A percentile compares a stretch with the other conserved stretches of the same genome.
Conservation (phyloP, 2,797 vertebrate species). For the Brachyalestes nurse region DNA sequence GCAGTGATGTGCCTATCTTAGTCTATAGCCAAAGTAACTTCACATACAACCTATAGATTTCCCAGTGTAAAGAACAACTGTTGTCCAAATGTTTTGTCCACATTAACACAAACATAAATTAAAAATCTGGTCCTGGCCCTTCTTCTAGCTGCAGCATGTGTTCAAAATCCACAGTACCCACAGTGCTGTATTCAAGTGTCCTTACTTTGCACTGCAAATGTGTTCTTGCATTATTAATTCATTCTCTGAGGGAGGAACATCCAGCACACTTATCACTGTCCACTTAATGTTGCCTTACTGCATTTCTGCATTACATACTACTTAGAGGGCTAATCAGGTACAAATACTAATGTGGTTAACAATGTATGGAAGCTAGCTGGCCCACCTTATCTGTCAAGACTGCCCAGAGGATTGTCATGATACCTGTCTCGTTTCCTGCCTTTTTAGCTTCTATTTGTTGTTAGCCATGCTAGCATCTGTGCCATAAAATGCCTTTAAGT, state of each 20-base stretch:
- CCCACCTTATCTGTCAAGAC: neutral
- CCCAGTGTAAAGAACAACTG: neutral
- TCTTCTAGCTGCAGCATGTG: slow-evolving; percentile 28
- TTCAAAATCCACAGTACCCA: slow-evolving; percentile 18
- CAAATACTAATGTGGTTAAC: slow-evolving; percentile 23
- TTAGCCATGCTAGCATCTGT: slow-evolving; percentile 17
- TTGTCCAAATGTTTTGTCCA: neutral
- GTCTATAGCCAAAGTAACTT: neutral
- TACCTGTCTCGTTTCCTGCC: neutral
- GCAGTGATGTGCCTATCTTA: neutral
- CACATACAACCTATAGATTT: neutral
- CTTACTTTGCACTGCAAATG: slow-evolving; percentile 47
- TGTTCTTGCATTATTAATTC: slow-evolving; percentile 29
- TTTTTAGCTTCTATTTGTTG: neutral
- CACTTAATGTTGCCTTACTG: slow-evolving; percentile 18
- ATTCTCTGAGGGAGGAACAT: slow-evolving; percentile 42
- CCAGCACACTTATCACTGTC: slow-evolving; percentile 36
- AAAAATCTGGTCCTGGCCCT: neutral
- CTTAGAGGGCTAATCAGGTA: slow-evolving; percentile 24
- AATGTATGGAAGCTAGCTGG: slow-evolving; percentile 7
- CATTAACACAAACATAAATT: neutral
- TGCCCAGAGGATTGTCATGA: neutral
- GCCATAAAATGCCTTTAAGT: neutral
- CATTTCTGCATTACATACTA: neutral
- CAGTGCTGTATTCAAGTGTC: slow-evolving; percentile 50